Evolutionary conservation across 2,113 vertebrate genomes (phyloP).

Genomic region (Petrocephalus microphthalmus): DNA sequence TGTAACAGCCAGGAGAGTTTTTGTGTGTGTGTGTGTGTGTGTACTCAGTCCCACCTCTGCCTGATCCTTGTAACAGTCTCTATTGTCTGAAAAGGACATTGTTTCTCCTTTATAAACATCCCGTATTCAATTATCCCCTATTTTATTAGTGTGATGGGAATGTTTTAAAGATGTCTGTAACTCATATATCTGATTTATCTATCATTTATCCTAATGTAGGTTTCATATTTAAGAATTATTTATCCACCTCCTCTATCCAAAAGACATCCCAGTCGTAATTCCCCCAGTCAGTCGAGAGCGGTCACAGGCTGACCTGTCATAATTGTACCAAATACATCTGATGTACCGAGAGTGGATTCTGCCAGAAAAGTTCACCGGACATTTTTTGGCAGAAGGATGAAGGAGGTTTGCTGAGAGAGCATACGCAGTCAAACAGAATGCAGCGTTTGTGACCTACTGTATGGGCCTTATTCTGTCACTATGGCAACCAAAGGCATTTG

Average conservation of each 20-base stretch:
- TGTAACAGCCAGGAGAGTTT: neutral
- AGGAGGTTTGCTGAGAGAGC: neutral
- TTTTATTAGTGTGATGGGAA: neutral
- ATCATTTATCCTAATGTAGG: neutral
- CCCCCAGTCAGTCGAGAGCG: neutral
- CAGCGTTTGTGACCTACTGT: constrained; percentile 3
- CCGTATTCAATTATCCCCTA: neutral
- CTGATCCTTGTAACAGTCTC: neutral
- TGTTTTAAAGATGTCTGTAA: neutral
- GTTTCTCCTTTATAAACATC: neutral
- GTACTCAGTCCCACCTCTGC: neutral
- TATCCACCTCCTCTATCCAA: neutral
- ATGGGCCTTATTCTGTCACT: constrained; percentile 24
- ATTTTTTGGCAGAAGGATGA: neutral
- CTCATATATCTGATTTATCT: neutral
- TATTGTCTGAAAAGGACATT: neutral
- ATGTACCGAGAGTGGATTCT: neutral
- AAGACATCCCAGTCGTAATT: neutral
- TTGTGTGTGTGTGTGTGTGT: neutral
- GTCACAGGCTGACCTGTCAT: neutral
- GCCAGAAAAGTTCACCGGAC: neutral
- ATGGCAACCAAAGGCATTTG: constrained; percentile 36
- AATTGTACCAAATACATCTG: neutral
- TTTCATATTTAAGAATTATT: neutral
- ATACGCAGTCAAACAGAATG: neutral